A percentile compares a stretch with the other conserved stretches of the same genome.
Evolutionary conservation across 2,888 invertebrate genomes (phyloP).

Genomic region (Parnassius apollo): DNA sequence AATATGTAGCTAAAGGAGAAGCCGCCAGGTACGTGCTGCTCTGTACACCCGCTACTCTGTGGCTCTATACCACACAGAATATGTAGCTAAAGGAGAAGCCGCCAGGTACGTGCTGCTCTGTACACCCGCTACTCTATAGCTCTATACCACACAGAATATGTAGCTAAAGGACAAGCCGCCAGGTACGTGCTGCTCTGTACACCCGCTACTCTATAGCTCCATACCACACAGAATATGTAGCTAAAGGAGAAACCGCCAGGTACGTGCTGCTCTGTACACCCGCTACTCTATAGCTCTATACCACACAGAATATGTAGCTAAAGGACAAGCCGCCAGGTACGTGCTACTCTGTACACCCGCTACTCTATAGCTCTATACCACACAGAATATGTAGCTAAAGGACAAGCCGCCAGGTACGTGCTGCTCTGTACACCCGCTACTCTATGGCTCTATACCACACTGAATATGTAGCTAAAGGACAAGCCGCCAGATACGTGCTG

Average conservation of each 20-base stretch:
- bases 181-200: background rate
- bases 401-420: conserved; percentile 10
- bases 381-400: too few relatives aligned
- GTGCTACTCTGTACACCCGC: background rate
- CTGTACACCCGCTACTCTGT: background rate
- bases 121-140: background rate
- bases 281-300: background rate
- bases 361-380: background rate
- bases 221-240: too few relatives aligned
- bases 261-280: background rate
- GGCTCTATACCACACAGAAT: background rate
- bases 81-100: conserved; percentile 4
- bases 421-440: background rate
- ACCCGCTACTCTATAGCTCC: background rate
- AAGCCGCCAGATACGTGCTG: conserved; percentile 10
- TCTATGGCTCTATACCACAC: background rate
- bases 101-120: background rate
- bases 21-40: conserved; percentile 6
- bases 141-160: background rate
- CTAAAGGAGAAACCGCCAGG: conserved; percentile 9
- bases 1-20: background rate
- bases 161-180: conserved; percentile 4
- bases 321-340: conserved; percentile 14
- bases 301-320: background rate
- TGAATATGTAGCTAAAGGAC: background rate